Percentiles rank a stretch among this genome's conserved stretches.
Evolutionary conservation across 2,113 vertebrate species (phyloP).

Genomic region (Sapayoa aenigma): DNA sequence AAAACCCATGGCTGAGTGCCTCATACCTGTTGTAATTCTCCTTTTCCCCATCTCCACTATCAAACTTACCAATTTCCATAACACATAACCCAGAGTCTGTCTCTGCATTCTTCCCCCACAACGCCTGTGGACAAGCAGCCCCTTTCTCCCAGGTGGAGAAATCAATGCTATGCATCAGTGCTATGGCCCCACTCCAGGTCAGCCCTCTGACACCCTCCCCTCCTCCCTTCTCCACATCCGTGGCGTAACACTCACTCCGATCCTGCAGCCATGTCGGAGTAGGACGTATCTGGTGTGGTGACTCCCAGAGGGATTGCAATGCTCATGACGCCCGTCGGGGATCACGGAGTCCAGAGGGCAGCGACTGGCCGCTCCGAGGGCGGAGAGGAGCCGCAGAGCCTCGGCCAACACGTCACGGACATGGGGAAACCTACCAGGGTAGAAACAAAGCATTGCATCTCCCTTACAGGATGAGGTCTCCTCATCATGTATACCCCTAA

Average conservation of each 20-base stretch:
- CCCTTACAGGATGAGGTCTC: not conserved
- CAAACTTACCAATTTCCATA: not conserved
- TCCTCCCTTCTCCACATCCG: not conserved
- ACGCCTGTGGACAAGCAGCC: not conserved
- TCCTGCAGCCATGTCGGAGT: conserved; percentile 99
- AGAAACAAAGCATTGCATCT: conserved; percentile 60
- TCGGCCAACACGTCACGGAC: conserved; percentile 92
- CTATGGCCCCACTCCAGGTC: not conserved
- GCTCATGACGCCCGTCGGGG: conserved; percentile 98
- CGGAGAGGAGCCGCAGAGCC: conserved; percentile 89
- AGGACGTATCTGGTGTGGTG: conserved; percentile 99
- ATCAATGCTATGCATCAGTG: not conserved
- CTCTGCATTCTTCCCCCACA: not conserved
- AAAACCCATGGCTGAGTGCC: not conserved
- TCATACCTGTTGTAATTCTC: not conserved
- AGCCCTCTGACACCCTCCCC: conserved; percentile 5
- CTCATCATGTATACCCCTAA: not conserved
- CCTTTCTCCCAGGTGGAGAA: not conserved
- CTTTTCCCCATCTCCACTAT: not conserved
- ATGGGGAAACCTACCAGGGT: conserved; percentile 87
- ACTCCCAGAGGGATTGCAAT: conserved; percentile 99
- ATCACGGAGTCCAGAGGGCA: conserved; percentile 91
- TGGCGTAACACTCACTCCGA: conserved; percentile 90
- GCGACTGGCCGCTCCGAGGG: conserved; percentile 89
- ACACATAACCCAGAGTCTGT: not conserved